A percentile compares a stretch with the other conserved stretches of the same genome.
Evolutionary conservation across 2,797 vertebrate genomes (phyloP).

Genomic region (Botia kubotai): DNA sequence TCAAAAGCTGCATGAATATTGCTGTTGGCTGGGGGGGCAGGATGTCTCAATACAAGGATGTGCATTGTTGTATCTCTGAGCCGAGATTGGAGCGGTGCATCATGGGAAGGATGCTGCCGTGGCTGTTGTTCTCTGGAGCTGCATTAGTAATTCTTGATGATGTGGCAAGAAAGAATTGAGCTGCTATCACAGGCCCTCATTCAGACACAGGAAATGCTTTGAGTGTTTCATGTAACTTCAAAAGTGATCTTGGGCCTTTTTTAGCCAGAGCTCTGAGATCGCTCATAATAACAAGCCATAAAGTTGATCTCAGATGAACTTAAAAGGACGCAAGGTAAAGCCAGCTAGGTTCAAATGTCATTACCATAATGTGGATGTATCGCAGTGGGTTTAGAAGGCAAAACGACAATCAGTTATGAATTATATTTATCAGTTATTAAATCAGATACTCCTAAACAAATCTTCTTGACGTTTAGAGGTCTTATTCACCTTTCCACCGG

Average conservation of each 20-base stretch:
- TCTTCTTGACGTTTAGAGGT: neutral
- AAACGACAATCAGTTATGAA: neutral
- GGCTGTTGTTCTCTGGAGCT: constrained; percentile 31
- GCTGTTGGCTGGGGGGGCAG: constrained; percentile 53
- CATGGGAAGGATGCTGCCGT: constrained; percentile 32
- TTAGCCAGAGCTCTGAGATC: neutral
- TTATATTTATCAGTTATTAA: neutral
- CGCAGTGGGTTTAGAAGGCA: neutral
- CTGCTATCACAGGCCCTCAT: constrained; percentile 12
- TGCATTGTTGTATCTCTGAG: constrained; percentile 56
- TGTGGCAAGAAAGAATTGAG: constrained; percentile 37
- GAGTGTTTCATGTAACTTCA: constrained; percentile 21
- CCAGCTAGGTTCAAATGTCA: neutral
- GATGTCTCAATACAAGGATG: constrained; percentile 63
- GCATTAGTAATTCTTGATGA: constrained; percentile 47
- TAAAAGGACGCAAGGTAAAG: neutral
- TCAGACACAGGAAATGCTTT: constrained; percentile 40
- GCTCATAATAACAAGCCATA: neutral
- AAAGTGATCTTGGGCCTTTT: constrained; percentile 23
- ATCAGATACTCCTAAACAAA: neutral
- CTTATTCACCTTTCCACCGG: constrained; percentile 21
- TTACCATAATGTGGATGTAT: neutral
- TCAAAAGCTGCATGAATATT: constrained; percentile 63
- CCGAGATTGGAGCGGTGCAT: constrained; percentile 46
- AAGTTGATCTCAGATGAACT: constrained; percentile 10